Evolutionary conservation across 2,888 invertebrate species (phyloP).

Genomic region (Meteorus cinctellus): DNA sequence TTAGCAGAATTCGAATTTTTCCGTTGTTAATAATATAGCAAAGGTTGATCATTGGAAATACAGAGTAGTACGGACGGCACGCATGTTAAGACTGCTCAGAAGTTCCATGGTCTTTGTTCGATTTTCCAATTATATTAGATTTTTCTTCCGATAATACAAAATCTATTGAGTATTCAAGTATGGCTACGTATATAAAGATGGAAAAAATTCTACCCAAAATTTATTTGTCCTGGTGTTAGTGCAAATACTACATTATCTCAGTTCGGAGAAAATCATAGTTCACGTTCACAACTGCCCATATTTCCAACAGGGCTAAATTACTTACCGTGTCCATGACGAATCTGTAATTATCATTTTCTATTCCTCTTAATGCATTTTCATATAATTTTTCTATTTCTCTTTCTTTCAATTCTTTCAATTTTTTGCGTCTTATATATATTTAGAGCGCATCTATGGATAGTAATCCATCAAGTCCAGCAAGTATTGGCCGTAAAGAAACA

Average conservation of each 20-base stretch:
- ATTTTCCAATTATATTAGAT: slow-evolving; percentile 56
- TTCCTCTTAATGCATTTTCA: not conserved
- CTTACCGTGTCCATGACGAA: slow-evolving; percentile 4
- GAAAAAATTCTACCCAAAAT: slow-evolving; percentile 11
- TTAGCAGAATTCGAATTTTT: slow-evolving; percentile 53
- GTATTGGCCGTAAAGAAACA: slow-evolving; percentile 75
- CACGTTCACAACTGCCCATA: not conserved
- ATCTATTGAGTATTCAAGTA: slow-evolving; percentile 25
- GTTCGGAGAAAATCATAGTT: not conserved
- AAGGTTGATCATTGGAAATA: not conserved
- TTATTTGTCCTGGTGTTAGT: slow-evolving; percentile 23
- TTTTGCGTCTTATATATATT: slow-evolving; percentile 30
- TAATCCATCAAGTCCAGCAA: slow-evolving; percentile 71
- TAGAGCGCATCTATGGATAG: slow-evolving; percentile 71
- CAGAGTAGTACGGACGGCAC: not conserved
- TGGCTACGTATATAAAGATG: not conserved
- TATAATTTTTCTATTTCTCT: not conserved
- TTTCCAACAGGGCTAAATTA: not conserved
- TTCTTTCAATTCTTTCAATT: not conserved
- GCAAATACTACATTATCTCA: slow-evolving; percentile 12
- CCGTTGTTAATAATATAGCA: slow-evolving; percentile 29
- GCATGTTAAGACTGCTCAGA: not conserved
- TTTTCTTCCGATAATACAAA: slow-evolving; percentile 59
- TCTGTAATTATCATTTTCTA: slow-evolving; percentile 21
- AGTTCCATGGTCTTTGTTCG: slow-evolving; percentile 53